These are phyloP conservation scores for Chaetophractus vellerosus DNA, from an alignment of 2,797 vertebrate species.

Conservation along the genomic window DNA sequence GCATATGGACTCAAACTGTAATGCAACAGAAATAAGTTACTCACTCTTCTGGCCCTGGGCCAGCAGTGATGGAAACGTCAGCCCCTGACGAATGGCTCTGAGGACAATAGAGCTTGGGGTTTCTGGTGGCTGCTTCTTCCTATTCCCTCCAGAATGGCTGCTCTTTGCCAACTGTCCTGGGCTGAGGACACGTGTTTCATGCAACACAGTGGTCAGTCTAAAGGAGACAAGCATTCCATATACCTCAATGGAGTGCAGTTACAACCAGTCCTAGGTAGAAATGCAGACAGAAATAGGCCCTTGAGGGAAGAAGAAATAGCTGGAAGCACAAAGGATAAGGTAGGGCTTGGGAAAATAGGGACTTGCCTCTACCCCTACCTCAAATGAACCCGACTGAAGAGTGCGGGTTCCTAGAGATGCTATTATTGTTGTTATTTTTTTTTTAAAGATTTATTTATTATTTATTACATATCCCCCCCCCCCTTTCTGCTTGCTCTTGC, in stretches of 20 bases:
- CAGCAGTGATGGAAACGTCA: slow-evolving; percentile 37
- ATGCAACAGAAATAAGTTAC: slow-evolving; percentile 76
- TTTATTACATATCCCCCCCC: too few species aligned
- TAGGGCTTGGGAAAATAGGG: not conserved
- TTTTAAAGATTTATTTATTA: too few species aligned
- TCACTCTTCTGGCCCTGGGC: slow-evolving; percentile 68
- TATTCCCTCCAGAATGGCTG: slow-evolving; percentile 18
- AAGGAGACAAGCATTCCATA: not conserved
- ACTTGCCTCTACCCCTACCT: not conserved
- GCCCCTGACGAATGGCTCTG: slow-evolving; percentile 54
- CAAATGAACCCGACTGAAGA: not conserved
- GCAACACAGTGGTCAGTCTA: not conserved
- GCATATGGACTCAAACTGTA: slow-evolving; percentile 78
- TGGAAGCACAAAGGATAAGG: not conserved
- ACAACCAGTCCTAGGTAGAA: not conserved
- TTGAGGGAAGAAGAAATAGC: not conserved
- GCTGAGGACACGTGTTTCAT: not conserved
- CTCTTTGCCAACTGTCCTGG: not conserved
- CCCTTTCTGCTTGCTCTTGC: too few species aligned
- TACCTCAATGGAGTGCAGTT: not conserved
- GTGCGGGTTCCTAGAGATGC: not conserved
- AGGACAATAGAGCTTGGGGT: not conserved
- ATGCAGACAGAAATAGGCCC: slow-evolving; percentile 6
- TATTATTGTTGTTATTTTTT: not conserved
- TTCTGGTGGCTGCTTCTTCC: slow-evolving; percentile 37